Evolutionary conservation across 2,888 invertebrate species (phyloP).

Genomic region (Pseudococcus jackbeardsleyi): DNA sequence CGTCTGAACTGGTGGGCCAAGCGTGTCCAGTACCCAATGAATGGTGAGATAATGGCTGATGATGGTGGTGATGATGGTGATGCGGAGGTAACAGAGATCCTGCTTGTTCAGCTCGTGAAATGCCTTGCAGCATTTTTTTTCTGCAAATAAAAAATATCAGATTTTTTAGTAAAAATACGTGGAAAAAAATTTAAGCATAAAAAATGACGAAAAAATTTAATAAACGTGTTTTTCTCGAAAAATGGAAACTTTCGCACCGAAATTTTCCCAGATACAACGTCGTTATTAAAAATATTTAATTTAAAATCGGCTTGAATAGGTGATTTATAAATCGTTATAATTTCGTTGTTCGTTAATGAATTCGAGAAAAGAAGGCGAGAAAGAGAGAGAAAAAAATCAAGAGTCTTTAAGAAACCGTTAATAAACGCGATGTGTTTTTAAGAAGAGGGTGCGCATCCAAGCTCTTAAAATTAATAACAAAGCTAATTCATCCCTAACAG

Average conservation of each 20-base stretch:
- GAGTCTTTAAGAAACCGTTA: constrained; percentile 53
- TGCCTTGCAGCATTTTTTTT: constrained; percentile 68
- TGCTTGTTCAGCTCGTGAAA: constrained; percentile 68
- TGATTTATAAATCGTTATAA: constrained; percentile 47
- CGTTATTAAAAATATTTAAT: constrained; percentile 49
- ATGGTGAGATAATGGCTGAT: constrained; percentile 67
- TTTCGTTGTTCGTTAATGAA: constrained; percentile 50
- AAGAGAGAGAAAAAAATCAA: constrained; percentile 15
- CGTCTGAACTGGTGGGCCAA: constrained; percentile 68
- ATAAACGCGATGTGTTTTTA: constrained; percentile 53
- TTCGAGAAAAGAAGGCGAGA: neutral
- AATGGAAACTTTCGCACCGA: neutral
- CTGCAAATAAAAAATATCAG: neutral
- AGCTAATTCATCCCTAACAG: constrained; percentile 61
- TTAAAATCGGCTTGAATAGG: constrained; percentile 39
- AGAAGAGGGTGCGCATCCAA: constrained; percentile 54
- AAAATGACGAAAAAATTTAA: neutral
- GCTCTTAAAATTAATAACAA: constrained; percentile 64
- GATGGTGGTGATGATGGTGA: constrained; percentile 67
- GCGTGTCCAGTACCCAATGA: constrained; percentile 66
- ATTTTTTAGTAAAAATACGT: neutral
- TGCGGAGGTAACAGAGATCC: constrained; percentile 68
- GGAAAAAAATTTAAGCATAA: neutral
- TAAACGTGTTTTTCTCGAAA: neutral
- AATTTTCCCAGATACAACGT: neutral